Base-by-base conservation (phyloP, 2,113 vertebrate genomes). In the Geothlypis trichas region DNA sequence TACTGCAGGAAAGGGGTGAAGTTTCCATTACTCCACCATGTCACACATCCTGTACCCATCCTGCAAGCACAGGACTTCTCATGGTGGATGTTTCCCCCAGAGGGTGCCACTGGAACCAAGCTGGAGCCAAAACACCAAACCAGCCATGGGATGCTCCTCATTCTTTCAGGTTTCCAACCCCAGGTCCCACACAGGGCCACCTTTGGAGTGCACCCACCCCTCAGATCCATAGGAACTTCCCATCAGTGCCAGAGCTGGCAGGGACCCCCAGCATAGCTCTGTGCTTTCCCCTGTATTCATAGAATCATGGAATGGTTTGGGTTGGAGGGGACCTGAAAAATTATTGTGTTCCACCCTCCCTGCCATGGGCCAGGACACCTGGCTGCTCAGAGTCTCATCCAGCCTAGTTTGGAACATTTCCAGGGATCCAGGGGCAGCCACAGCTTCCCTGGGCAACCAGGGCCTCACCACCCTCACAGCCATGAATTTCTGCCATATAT, bases 31-130 rank as follows among this genome's bases (percentile, higher is more conserved):
- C 15, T 30, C 46, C 22, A 18, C 13, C 7, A 23, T 0, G 2
- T 46, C 44, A 21, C n/a, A 55, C 35, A 18, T 46, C 58, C 47
- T 23, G 15, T 11, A 39, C 3, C 8, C 35, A 41, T 59, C n/a
- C 52, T 57, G 41, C 3, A 14, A 67, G 16, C 28, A 54, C 33
- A 75, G 44, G 27, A 19, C 7, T 31, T 65, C n/a, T 35, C 24
- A 30, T 4, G 1, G 14, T 15, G 33, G n/a, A 26, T 52, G 39
- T 20, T 61, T 72, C 55, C 35, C 23, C 18, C 46, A 18, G 9
- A 0, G 0, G 22, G 17, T 47, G 46, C 51, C 58, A 68, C 49
- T 31, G 37, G 42, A 7, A 27, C 69, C 28, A 3, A 59, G 65
- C 49, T 31, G 41, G 42, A 7, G 24, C 69, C 28, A 3, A 59